Evolutionary conservation across 2,113 vertebrate species (phyloP).

Genomic region (Bombycilla garrulus): DNA sequence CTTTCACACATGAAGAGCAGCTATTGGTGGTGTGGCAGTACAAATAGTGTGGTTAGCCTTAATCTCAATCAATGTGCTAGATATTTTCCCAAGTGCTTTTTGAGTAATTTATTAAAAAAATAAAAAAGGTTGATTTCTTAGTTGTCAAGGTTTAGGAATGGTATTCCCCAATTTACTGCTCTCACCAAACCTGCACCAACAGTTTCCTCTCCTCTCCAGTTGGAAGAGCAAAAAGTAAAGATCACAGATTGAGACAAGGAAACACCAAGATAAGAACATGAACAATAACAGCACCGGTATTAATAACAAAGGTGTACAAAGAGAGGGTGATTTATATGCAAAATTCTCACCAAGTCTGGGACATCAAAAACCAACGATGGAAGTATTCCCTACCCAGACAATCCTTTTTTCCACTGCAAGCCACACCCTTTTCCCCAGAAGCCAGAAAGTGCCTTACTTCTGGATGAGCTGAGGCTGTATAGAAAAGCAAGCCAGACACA

Average conservation of each 20-base stretch:
- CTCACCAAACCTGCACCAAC: no score
- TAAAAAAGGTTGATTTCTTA: background rate
- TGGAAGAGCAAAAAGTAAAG: background rate
- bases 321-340: background rate
- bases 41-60: background rate
- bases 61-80: background rate
- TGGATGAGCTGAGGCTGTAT: background rate
- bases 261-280: background rate
- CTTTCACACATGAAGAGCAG: background rate
- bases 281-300: background rate
- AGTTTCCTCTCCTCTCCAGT: background rate
- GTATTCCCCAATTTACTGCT: background rate
- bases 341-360: background rate
- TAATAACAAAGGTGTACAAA: background rate
- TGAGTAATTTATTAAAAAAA: background rate
- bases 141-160: background rate
- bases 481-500: background rate
- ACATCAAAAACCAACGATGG: background rate
- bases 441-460: no score
- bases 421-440: background rate
- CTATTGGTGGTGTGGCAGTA: background rate
- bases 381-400: fast-evolving
- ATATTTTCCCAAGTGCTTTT: background rate
- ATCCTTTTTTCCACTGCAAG: background rate
- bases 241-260: background rate